Conservation (phyloP, 2,797 vertebrate genomes). For the Clamator glandarius region DNA sequence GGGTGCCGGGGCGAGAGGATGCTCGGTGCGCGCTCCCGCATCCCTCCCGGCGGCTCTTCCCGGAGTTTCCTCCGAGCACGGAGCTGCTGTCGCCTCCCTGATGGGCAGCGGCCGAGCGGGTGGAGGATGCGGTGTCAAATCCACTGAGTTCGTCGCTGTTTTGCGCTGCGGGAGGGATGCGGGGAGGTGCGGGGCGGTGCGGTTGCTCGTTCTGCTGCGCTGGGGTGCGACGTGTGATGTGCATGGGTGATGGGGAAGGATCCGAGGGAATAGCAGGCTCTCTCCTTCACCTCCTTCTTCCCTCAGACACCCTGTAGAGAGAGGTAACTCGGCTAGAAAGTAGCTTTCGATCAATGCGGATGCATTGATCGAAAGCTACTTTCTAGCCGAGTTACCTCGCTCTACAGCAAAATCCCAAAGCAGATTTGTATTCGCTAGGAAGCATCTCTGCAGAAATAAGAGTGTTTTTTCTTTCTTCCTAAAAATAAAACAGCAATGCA, state of each 20-base stretch:
- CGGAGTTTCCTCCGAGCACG: too few relatives aligned
- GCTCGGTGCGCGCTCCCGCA: too few relatives aligned
- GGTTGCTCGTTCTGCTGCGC: background rate
- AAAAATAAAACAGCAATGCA: background rate
- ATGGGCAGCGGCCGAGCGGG: rapidly evolving
- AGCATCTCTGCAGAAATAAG: background rate
- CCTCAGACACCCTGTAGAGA: background rate
- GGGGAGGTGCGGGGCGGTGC: background rate
- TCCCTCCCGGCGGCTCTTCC: background rate
- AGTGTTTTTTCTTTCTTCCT: too few relatives aligned
- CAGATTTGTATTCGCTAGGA: background rate
- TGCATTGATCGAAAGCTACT: background rate
- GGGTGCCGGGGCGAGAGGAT: background rate
- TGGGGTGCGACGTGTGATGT: rapidly evolving
- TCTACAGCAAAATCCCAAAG: background rate
- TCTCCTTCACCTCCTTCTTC: background rate
- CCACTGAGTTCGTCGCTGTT: rapidly evolving
- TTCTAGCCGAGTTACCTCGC: background rate
- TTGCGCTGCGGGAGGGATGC: background rate
- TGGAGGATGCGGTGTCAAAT: background rate
- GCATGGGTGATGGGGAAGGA: background rate
- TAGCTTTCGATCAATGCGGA: too few relatives aligned
- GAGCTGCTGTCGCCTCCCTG: background rate
- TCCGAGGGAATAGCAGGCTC: background rate
- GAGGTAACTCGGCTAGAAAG: too few relatives aligned